Conservation (phyloP, 2,113 vertebrate species). For the Centropus unirufus region DNA sequence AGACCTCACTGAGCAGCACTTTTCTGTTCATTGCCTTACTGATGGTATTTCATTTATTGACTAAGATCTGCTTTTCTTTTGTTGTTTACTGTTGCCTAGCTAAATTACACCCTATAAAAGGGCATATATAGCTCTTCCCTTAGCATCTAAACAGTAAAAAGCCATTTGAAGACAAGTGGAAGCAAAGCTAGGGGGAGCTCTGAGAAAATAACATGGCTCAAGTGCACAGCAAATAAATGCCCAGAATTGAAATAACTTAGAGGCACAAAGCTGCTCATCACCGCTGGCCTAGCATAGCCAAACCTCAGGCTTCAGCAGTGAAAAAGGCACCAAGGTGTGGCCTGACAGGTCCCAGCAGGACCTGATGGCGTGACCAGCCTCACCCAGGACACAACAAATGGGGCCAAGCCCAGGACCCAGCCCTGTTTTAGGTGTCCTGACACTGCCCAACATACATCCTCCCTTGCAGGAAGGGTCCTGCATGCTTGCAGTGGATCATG, state of each 20-base stretch:
- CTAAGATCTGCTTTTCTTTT: not conserved
- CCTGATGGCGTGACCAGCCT: fast-evolving
- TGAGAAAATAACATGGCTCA: not conserved
- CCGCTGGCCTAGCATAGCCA: fast-evolving
- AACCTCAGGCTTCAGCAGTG: fast-evolving
- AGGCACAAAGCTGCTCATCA: fast-evolving
- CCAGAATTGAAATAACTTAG: not conserved
- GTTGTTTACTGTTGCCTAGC: not conserved
- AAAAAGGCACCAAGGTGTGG: fast-evolving
- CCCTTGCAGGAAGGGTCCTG: fast-evolving
- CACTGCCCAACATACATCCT: fast-evolving
- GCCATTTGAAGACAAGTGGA: not conserved
- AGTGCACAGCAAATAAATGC: not conserved
- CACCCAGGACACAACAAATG: fast-evolving
- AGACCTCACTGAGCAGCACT: fast-evolving
- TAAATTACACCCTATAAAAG: not conserved
- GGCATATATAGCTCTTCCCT: not conserved
- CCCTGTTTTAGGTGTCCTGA: fast-evolving
- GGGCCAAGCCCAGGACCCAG: not conserved
- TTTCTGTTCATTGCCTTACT: not conserved
- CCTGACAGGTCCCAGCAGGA: fast-evolving
- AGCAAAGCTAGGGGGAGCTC: fast-evolving
- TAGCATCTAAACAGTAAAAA: not conserved
- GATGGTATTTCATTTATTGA: not conserved
- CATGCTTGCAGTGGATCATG: fast-evolving